phyloP scores from a whole-genome alignment of 1,140 invertebrate species.

The Bombus balteatus region DNA sequence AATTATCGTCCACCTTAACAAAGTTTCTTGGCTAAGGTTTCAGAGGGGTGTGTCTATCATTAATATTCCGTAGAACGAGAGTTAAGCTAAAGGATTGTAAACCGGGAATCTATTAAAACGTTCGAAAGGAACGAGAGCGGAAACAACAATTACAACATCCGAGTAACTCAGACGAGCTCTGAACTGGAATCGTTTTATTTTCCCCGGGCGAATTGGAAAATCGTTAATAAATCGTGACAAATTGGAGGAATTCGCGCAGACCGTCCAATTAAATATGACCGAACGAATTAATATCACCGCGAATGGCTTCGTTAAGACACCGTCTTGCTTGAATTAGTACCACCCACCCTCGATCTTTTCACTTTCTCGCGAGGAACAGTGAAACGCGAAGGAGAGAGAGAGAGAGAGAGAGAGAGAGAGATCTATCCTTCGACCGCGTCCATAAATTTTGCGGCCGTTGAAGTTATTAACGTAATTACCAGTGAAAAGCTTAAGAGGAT shows the following conservation, averaged over 20 bases:
- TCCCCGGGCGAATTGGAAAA: neutral
- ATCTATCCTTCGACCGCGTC: neutral
- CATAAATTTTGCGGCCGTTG: slow-evolving; percentile 39
- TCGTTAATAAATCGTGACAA: slow-evolving; percentile 40
- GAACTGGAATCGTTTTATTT: too few relatives aligned
- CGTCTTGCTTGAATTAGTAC: slow-evolving; percentile 14
- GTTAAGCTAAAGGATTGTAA: neutral
- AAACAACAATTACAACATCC: neutral
- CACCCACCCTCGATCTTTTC: neutral
- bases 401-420: neutral
- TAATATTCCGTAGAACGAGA: neutral
- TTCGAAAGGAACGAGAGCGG: too few relatives aligned
- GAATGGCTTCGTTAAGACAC: slow-evolving; percentile 37
- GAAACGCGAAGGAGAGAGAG: too few relatives aligned
- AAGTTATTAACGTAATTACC: slow-evolving; percentile 59
- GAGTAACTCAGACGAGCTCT: too few relatives aligned
- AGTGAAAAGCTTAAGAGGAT: slow-evolving; percentile 16
- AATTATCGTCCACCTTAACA: slow-evolving; percentile 2
- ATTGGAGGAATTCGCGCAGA: neutral
- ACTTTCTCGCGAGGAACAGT: neutral
- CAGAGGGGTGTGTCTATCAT: neutral
- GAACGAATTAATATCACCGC: slow-evolving; percentile 32
- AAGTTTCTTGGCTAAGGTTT: neutral
- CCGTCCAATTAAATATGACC: slow-evolving; percentile 30
- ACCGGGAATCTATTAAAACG: neutral